Conservation (phyloP, 2,113 vertebrate species). For the Sapayoa aenigma region DNA sequence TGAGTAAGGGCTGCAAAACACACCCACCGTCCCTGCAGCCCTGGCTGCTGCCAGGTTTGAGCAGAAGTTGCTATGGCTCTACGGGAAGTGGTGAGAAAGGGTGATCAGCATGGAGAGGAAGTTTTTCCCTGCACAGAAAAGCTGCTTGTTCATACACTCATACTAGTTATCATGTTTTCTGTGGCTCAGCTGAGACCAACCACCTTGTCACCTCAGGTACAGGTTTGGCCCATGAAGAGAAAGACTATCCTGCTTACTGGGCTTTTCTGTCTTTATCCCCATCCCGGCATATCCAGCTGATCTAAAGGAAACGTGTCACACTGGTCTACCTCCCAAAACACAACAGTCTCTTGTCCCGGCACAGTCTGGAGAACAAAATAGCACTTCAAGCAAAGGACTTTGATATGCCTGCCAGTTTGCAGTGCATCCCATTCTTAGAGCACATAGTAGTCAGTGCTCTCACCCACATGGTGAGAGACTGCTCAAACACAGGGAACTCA, state of each 20-base stretch:
- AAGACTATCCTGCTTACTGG: neutral
- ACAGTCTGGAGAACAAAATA: neutral
- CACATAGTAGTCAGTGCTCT: rapidly evolving
- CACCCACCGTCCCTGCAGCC: no score
- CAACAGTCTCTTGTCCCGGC: neutral
- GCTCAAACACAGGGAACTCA: neutral
- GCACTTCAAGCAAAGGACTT: neutral
- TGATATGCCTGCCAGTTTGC: neutral
- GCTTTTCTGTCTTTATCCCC: neutral
- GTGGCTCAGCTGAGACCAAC: neutral
- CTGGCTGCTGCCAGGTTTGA: neutral
- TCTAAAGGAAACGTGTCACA: neutral
- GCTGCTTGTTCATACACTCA: neutral
- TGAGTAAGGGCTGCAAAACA: neutral
- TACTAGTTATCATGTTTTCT: neutral
- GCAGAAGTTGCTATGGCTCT: neutral
- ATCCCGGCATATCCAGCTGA: neutral
- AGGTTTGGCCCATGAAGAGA: neutral
- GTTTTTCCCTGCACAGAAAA: neutral
- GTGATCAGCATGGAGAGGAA: neutral
- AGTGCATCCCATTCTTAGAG: rapidly evolving
- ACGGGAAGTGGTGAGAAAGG: neutral
- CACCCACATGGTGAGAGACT: neutral
- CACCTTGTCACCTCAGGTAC: neutral
- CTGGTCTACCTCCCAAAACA: neutral